Evolutionary conservation across 2,888 invertebrate genomes (phyloP), one percentile per base, ranked within the genome.

Genomic region (Drosophila mettleri): DNA sequence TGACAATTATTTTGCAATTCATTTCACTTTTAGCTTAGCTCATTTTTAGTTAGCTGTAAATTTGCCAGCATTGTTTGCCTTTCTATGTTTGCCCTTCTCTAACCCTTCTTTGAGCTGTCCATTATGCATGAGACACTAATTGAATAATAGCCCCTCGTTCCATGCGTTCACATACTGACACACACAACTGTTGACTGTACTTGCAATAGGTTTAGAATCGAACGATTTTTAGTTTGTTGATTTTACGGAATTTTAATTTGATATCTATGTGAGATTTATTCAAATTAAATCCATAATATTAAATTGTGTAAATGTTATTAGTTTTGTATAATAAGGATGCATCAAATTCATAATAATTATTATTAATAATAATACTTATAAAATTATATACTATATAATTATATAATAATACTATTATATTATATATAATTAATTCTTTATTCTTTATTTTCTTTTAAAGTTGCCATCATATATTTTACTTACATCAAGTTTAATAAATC

Each of bases 81-180:
- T 54, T 39, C 22, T 9, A n/a, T 12, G 16, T 22, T 39, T 39
- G 10, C 12, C 43, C n/a, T n/a, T n/a, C n/a, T 20, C 10, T 55
- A 34, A 12, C 16, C 20, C 33, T 14, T 7, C 31, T 18, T 31
- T 14, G 20, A n/a, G 10, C 46, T n/a, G 48, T 81, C 39, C 41
- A 70, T 79, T 82, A 77, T 74, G 58, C 51, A 79, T 79, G 65
- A 69, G 68, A 7, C 68, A 66, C 79, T 74, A 86, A 84, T 83
- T 79, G 67, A 74, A 86, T 86, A 84, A 83, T 64, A 64, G 57
- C 62, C 36, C 46, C 76, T 73, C 55, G 62, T 70, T 63, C 54
- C 29, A 27, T 57, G 29, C 24, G 51, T 54, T 27, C 41, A 51
- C 48, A 57, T 48, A 29, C 33, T 27, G 29, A 46, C 52, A 33